phyloP scores from a whole-genome alignment of 2,113 vertebrate species.

The Centropus unirufus region DNA sequence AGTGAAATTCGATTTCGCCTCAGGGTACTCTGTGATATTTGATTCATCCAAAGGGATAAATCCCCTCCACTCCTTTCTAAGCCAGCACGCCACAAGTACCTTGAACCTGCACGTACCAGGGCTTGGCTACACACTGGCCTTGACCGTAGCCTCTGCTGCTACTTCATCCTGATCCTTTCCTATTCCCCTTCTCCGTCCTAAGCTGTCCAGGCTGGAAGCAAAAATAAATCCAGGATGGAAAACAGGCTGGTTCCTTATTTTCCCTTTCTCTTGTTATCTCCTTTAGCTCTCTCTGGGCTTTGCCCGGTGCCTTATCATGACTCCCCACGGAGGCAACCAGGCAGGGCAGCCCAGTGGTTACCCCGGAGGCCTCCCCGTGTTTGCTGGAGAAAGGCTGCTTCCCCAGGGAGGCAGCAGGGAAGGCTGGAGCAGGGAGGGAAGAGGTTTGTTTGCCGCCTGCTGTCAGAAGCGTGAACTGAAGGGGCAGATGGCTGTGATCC shows the following conservation, averaged over 20 bases:
- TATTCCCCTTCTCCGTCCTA: neutral
- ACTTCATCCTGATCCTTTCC: neutral
- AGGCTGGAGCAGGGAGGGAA: neutral
- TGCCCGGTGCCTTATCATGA: neutral
- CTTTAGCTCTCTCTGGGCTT: neutral
- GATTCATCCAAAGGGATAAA: neutral
- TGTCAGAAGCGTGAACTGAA: slow-evolving; percentile 28
- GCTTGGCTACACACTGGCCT: neutral
- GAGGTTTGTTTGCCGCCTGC: slow-evolving; percentile 46
- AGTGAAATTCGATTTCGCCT: neutral
- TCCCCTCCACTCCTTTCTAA: neutral
- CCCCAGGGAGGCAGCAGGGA: neutral
- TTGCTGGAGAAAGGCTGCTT: neutral
- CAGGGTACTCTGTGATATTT: neutral
- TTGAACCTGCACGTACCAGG: neutral
- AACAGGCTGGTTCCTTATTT: fast-evolving
- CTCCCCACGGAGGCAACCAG: neutral
- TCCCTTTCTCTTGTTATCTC: neutral
- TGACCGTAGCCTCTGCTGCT: neutral
- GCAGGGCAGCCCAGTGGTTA: fast-evolving
- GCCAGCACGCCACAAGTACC: neutral
- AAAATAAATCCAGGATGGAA: neutral
- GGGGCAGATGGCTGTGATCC: neutral
- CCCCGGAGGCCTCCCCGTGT: neutral
- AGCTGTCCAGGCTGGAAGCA: neutral